Base-by-base conservation (phyloP, 2,888 invertebrate species). In the Helobdella robusta region DNA sequence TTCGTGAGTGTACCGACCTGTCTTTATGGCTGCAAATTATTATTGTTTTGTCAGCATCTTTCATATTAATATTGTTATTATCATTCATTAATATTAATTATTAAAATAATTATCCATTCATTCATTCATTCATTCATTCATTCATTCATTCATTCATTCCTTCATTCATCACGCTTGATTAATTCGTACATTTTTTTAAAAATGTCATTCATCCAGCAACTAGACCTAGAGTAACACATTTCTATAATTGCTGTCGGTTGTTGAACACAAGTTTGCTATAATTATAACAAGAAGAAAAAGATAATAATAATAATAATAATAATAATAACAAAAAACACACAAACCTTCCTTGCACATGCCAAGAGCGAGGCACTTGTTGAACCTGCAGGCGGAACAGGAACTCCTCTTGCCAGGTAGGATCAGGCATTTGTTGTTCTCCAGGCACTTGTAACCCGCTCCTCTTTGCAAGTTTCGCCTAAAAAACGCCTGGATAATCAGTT, bases 341-440 rank as follows among this genome's bases (percentile, higher is more conserved):
- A 35, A 35, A 77, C 78, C 78, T 65, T 74, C 72, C 71, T 76
- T 76, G 23, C 77, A 76, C 78, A 78, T 78, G 32, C 78, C 78
- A 8, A 75, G 73, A 25, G 66, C 63, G 4, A 76, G 66, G 68
- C 78, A 78, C 64, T 75, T 77, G 52, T 73, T 70, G 66, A 74
- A 76, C 25, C 78, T 68, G 66, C 78, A 78, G 50, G 70, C 67
- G 0, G 76, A 73, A 68, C 78, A 78, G 30, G 71, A 72, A 62
- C 74, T 76, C 59, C 77, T 64, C 66, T 74, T 73, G 4, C 76
- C 75, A 8, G 72, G 72, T 40, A 67, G 68, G 15, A 75, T 72
- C 32, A 68, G 65, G 65, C 75, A 75, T 18, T 69, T 67, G 18
- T 70, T 72, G 15, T 68, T 64, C 5, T 73, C 74, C n/a, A 67